Conservation (phyloP, 2,888 invertebrate species). For the Corythucha ciliata region DNA sequence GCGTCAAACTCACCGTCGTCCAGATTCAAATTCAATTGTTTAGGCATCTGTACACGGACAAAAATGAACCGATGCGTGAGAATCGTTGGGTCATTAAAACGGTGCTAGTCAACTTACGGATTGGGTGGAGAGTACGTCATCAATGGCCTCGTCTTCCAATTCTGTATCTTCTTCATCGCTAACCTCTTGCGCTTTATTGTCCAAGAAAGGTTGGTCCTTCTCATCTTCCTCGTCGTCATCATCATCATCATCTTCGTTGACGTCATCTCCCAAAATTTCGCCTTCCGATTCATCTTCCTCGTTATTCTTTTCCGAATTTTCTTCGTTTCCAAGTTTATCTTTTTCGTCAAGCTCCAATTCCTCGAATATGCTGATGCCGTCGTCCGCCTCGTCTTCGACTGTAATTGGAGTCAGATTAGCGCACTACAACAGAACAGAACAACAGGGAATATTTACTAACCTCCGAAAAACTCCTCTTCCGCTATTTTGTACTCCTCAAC, state of each 20-base stretch:
- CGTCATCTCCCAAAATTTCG: constrained; percentile 18
- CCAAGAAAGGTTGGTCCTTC: too few relatives aligned
- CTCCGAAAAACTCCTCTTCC: constrained; percentile 33
- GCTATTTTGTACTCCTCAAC: constrained; percentile 44
- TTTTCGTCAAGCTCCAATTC: constrained; percentile 37
- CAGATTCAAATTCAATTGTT: too few relatives aligned
- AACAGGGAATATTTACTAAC: background rate
- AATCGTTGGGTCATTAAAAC: too few relatives aligned
- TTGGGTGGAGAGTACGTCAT: too few relatives aligned
- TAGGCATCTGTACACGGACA: too few relatives aligned
- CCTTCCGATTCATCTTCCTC: background rate
- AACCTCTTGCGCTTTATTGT: too few relatives aligned
- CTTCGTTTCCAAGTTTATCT: background rate
- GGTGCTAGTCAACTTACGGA: too few relatives aligned
- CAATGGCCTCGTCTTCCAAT: too few relatives aligned
- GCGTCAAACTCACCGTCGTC: too few relatives aligned
- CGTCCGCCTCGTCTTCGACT: background rate
- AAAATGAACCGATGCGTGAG: too few relatives aligned
- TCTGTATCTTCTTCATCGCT: too few relatives aligned
- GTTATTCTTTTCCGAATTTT: background rate
- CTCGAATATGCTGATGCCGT: background rate
- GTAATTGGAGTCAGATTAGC: background rate
- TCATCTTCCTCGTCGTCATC: constrained; percentile 14
- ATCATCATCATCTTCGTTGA: constrained; percentile 17
- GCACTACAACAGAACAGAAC: background rate